phyloP scores from a whole-genome alignment of 1,140 invertebrate genomes.

The Drosophila leontia region DNA sequence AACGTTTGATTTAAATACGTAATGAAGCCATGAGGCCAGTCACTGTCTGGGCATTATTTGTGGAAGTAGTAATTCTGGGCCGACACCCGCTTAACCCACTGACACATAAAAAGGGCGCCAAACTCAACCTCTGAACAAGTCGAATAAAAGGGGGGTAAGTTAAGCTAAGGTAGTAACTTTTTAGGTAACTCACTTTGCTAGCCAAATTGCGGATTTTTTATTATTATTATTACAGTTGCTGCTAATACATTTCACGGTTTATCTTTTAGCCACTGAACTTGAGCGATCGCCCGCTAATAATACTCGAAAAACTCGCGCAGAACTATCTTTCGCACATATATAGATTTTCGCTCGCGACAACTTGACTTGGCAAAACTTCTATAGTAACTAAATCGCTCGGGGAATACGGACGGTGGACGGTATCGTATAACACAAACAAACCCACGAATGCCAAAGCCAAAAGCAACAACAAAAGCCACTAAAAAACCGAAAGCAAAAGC shows the following conservation, averaged over 20 bases:
- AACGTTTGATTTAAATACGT: constrained; percentile 65
- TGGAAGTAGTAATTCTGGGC: constrained; percentile 10
- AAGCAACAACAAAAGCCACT: constrained; percentile 47
- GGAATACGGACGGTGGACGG: constrained; percentile 63
- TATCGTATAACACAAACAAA: constrained; percentile 78
- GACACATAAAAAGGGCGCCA: constrained; percentile 39
- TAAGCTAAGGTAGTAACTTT: not conserved
- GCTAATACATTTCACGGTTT: constrained; percentile 32
- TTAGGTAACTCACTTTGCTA: constrained; percentile 40
- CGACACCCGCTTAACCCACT: constrained; percentile 52
- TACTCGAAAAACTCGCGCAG: not conserved
- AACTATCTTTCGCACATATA: not conserved
- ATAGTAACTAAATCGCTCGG: constrained; percentile 82
- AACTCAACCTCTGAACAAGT: constrained; percentile 72
- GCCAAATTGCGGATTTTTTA: constrained; percentile 18
- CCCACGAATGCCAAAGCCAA: constrained; percentile 42
- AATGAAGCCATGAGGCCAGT: constrained; percentile 36
- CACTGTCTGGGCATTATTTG: constrained; percentile 1
- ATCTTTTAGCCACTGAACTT: constrained; percentile 43
- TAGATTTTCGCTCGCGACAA: constrained; percentile 47
- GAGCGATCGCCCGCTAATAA: constrained; percentile 36
- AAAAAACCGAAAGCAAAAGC: constrained; percentile 36
- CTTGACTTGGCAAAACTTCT: constrained; percentile 84
- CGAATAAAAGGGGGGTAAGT: not conserved
- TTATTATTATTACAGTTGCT: not conserved